phyloP scores from a whole-genome alignment of 2,888 invertebrate genomes.

The Conomelus anceps region DNA sequence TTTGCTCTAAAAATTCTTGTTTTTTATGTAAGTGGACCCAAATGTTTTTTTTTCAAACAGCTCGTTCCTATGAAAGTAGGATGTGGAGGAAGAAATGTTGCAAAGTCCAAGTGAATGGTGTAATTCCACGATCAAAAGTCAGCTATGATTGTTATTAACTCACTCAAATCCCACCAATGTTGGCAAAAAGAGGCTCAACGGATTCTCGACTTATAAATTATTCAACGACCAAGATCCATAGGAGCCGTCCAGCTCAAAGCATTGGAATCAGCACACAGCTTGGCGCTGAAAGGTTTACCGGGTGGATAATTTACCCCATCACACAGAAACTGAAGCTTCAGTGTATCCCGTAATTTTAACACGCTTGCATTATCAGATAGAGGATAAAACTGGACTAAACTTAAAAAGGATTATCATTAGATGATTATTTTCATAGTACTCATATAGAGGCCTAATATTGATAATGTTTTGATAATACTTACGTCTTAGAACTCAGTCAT shows the following conservation, averaged over 20 bases:
- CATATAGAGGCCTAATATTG: too few species aligned
- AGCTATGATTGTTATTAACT: neutral
- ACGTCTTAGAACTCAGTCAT: too few species aligned
- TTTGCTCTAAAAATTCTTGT: neutral
- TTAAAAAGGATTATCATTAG: too few species aligned
- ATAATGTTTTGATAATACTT: too few species aligned
- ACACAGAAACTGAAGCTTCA: neutral
- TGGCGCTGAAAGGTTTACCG: neutral
- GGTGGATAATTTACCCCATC: neutral
- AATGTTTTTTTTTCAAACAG: too few species aligned
- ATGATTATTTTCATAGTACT: too few species aligned
- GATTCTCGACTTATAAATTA: neutral
- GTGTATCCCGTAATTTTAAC: neutral
- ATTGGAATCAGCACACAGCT: neutral
- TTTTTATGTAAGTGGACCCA: too few species aligned
- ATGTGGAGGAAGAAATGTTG: neutral
- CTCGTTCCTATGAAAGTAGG: neutral
- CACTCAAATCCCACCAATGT: neutral
- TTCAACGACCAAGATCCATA: neutral
- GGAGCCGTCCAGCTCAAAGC: neutral
- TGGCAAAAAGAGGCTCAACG: neutral
- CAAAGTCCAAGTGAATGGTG: neutral
- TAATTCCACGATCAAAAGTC: neutral
- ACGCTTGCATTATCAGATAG: neutral
- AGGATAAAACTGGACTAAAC: too few species aligned